Evolutionary conservation across 2,113 vertebrate genomes (phyloP).

Genomic region (Passer domesticus): DNA sequence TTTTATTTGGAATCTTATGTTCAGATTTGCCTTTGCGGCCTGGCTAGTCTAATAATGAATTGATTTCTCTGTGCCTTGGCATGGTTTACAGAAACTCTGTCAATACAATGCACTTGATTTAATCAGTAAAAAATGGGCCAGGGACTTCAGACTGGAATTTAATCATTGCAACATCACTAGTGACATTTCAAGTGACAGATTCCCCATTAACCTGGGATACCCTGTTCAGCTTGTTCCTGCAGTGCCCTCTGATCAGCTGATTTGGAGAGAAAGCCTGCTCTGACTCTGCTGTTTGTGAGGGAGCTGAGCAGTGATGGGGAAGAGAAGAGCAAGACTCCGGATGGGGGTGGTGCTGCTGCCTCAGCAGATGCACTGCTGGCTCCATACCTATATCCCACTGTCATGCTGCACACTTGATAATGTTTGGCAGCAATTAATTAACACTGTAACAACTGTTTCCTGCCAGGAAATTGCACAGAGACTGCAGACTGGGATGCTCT

Average conservation of each 20-base stretch:
- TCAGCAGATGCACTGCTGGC: background rate
- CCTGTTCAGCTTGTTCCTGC: background rate
- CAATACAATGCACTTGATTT: background rate
- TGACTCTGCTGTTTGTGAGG: background rate
- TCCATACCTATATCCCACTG: accelerated
- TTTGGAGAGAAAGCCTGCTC: background rate
- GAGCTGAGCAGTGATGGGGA: background rate
- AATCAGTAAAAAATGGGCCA: constrained; percentile 9
- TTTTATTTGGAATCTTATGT: background rate
- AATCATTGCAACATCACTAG: background rate
- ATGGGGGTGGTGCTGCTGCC: background rate
- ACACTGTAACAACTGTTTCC: background rate
- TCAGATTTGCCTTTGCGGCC: background rate
- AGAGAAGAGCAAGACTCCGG: background rate
- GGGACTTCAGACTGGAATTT: background rate
- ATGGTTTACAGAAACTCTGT: background rate
- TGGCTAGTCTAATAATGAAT: background rate
- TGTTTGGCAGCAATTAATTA: background rate
- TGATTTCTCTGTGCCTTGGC: background rate
- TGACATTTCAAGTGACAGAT: constrained; percentile 12
- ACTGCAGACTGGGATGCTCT: background rate
- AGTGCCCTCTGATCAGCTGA: background rate
- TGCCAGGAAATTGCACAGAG: background rate
- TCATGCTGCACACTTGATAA: background rate
- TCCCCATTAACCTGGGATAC: background rate